Evolutionary conservation across 2,888 invertebrate genomes (phyloP), one percentile per base, ranked within the genome.

Genomic region (Bruchidius siliquastri): DNA sequence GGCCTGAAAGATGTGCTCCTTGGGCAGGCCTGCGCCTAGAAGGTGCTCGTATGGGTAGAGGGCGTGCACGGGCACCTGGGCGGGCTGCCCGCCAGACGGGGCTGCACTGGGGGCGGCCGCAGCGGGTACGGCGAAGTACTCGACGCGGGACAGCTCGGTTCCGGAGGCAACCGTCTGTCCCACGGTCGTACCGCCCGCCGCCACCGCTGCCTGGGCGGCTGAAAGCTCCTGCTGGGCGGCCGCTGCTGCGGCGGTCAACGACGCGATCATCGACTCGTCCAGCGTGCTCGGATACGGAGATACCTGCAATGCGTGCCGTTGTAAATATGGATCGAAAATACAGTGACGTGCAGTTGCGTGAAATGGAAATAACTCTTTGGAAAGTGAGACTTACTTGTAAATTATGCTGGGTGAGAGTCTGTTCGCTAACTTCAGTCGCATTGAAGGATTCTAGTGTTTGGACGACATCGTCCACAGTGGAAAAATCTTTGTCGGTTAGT

Each of bases 371-470:
- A n/a, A n/a, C n/a, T n/a, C n/a, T n/a, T n/a, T n/a, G n/a, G n/a
- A n/a, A n/a, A n/a, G n/a, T n/a, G n/a, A n/a, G n/a, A 67, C 67
- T 76, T 80, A 83, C 84, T 80, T 84, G 84, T 72, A 83, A 77
- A 74, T 81, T 83, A 76, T 84, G 81, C 72, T 84, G 82, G 72
- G 80, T 77, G 75, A 86, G 84, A 86, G 88, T 87, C 76, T 83
- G 83, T 79, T 88, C 87, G 70, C 87, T 85, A 72, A 88, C 85
- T 80, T 89, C 89, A 73, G 88, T 88, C 71, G 89, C 85, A 79
- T 85, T 88, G 77, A 89, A 88, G n/a, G 88, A 86, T 78, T 89
- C 88, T 73, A 89, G 79, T 22, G 85, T 84, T 79, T 86, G 85
- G 49, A 86, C 85, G 21, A 86, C 85, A 78, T 87, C 87, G 76